Percentiles rank a stretch among this genome's conserved stretches.
Conservation (phyloP, 1,140 invertebrate genomes). For the Archegozetes longisetosus region DNA sequence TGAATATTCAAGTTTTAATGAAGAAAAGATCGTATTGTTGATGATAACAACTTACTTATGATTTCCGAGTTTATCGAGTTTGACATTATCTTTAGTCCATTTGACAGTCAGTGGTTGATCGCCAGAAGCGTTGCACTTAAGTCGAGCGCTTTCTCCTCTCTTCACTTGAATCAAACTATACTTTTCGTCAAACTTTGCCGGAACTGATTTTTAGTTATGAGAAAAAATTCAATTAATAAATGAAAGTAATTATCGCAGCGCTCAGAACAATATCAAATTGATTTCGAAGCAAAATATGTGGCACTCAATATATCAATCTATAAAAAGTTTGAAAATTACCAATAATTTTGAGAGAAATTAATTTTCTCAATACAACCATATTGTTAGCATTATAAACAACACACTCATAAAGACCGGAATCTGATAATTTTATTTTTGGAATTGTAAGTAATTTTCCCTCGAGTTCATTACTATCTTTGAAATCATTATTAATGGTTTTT, state of each 20-base stretch:
- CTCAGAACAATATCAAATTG: not conserved
- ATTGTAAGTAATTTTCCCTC: not conserved
- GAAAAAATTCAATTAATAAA: not conserved
- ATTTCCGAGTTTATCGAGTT: constrained; percentile 14
- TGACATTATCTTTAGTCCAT: constrained; percentile 39
- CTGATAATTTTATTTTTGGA: not conserved
- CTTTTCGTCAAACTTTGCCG: constrained; percentile 83
- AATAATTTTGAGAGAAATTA: not conserved
- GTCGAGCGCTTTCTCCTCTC: constrained; percentile 69
- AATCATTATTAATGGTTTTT: not conserved
- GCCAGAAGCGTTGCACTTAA: constrained; percentile 85
- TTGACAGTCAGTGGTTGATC: constrained; percentile 89
- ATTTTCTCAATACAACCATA: not conserved
- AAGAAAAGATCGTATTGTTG: not conserved
- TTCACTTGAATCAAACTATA: constrained; percentile 72
- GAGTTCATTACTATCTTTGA: not conserved
- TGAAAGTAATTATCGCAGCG: not conserved
- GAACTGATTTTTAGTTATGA: constrained; percentile 41
- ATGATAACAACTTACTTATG: constrained; percentile 10
- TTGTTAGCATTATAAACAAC: not conserved
- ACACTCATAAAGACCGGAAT: not conserved
- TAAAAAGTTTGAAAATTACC: not conserved
- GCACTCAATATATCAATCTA: not conserved
- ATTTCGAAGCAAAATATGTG: constrained; percentile 1
- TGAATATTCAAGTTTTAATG: constrained; percentile 3